Percentiles rank a stretch among this genome's conserved stretches.
Evolutionary conservation across 2,797 vertebrate genomes (phyloP).

Genomic region (Gallinago solitaria): DNA sequence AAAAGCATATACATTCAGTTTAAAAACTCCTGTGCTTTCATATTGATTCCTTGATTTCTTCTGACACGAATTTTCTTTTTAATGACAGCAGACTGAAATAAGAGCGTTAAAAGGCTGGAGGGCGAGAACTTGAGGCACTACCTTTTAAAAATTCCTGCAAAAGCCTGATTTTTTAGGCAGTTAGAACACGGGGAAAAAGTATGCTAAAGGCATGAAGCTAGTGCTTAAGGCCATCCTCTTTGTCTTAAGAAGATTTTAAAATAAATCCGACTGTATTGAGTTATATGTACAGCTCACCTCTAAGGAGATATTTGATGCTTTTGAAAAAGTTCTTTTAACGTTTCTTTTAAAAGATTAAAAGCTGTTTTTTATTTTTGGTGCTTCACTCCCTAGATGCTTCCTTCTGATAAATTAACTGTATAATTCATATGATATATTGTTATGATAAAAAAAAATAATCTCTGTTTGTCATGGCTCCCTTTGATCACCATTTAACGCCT

Average conservation of each 20-base stretch:
- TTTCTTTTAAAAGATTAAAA: background rate
- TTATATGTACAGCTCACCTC: background rate
- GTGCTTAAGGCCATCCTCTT: background rate
- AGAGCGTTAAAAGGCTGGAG: background rate
- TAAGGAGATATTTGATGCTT: background rate
- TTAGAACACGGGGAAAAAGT: background rate
- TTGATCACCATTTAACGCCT: background rate
- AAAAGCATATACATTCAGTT: background rate
- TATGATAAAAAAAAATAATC: background rate
- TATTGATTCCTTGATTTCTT: background rate
- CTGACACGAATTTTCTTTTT: background rate
- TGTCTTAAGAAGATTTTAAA: background rate
- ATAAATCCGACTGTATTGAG: background rate
- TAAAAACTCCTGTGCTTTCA: background rate
- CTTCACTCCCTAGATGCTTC: background rate
- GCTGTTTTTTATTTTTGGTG: background rate
- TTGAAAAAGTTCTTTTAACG: background rate
- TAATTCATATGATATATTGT: background rate
- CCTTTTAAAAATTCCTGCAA: background rate
- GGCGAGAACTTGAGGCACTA: background rate
- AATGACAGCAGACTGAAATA: background rate
- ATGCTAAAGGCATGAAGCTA: background rate
- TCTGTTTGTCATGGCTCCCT: background rate
- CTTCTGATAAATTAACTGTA: background rate
- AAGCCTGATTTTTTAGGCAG: background rate